Evolutionary conservation across 2,797 vertebrate genomes (phyloP).

Genomic region (Heliangelus exortis): DNA sequence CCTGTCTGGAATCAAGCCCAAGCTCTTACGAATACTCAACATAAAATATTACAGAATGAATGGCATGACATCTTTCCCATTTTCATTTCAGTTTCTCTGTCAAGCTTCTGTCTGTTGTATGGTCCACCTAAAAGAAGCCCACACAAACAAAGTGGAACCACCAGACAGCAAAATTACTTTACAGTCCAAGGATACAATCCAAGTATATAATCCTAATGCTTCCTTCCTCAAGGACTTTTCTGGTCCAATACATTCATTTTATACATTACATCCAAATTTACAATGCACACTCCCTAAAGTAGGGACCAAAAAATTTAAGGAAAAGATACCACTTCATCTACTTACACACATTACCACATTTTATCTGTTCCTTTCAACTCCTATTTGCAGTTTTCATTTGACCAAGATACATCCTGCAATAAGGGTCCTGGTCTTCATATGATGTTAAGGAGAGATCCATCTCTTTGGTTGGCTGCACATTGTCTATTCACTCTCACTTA

Average conservation of each 20-base stretch:
- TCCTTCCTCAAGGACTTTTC: background rate
- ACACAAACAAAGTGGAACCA: background rate
- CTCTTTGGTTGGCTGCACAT: background rate
- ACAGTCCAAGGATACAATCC: background rate
- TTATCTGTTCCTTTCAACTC: conserved; percentile 1
- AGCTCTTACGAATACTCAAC: background rate
- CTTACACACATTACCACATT: background rate
- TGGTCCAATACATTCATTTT: background rate
- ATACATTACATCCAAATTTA: background rate
- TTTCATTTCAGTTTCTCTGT: background rate
- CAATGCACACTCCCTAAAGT: background rate
- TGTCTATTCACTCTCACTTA: background rate
- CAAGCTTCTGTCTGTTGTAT: background rate
- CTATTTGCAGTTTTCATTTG: background rate
- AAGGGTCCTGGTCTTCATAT: background rate
- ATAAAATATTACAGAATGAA: background rate
- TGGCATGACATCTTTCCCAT: background rate
- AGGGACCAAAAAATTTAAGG: background rate
- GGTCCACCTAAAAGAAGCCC: background rate
- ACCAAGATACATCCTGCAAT: background rate
- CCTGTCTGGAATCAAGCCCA: background rate
- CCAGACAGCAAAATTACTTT: background rate
- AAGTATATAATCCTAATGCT: background rate
- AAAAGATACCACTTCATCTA: background rate
- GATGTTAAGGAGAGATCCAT: background rate